These are phyloP conservation scores for Elmis aenea DNA, from an alignment of 2,888 invertebrate species.

Conservation along the genomic window DNA sequence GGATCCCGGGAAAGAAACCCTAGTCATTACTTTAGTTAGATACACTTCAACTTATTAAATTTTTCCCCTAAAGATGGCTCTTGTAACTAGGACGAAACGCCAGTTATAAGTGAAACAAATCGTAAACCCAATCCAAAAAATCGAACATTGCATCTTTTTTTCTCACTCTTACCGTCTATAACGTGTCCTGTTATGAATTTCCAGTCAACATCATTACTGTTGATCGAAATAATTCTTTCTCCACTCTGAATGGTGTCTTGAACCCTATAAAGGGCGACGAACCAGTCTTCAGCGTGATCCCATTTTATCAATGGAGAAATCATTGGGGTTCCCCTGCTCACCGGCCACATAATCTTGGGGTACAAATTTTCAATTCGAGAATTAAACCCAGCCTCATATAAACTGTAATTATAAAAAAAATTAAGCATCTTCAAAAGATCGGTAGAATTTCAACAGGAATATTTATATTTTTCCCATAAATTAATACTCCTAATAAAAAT, in stretches of 20 bases:
- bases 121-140: too few relatives aligned
- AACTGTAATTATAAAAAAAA: conserved; percentile 48
- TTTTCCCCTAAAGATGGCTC: too few relatives aligned
- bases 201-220: conserved; percentile 60
- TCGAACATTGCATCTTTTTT: too few relatives aligned
- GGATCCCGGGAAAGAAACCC: too few relatives aligned
- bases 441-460: too few relatives aligned
- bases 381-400: conserved; percentile 73
- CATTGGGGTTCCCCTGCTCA: conserved; percentile 80
- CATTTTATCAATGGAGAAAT: conserved; percentile 78
- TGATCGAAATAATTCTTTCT: conserved; percentile 58
- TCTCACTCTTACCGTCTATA: conserved; percentile 72
- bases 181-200: conserved; percentile 74
- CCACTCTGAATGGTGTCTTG: conserved; percentile 64
- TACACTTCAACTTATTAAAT: too few relatives aligned
- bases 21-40: too few relatives aligned
- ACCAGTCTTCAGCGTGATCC: conserved; percentile 79
- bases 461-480: too few relatives aligned
- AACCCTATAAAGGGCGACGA: conserved; percentile 62
- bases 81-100: too few relatives aligned
- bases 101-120: too few relatives aligned
- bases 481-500: too few relatives aligned
- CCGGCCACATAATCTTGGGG: conserved; percentile 72
- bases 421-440: conserved; percentile 22
- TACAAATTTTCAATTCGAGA: conserved; percentile 72